Evolutionary conservation across 2,888 invertebrate genomes (phyloP).

Genomic region (Tetragonula carbonaria): DNA sequence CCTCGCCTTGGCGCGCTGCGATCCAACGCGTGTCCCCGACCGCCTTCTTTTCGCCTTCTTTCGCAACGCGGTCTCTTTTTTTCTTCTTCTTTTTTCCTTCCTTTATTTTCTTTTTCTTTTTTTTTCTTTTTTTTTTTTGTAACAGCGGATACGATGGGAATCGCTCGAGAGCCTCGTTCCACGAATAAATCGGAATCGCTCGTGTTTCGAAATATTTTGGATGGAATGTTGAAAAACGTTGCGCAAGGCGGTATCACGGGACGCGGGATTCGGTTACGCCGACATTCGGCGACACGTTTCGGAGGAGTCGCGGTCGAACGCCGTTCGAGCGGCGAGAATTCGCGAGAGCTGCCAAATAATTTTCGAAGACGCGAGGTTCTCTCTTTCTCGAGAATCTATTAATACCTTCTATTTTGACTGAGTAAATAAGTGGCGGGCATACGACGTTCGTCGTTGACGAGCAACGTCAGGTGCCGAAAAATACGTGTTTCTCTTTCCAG

Average conservation of each 20-base stretch:
- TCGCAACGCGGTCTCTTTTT: neutral
- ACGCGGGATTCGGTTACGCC: neutral
- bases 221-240: neutral
- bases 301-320: conserved; percentile 1
- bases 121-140: neutral
- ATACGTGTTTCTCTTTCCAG: conserved; percentile 44
- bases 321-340: conserved; percentile 3
- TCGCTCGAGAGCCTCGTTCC: neutral
- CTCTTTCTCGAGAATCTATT: conserved; percentile 48
- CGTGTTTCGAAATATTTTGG: neutral
- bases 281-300: conserved; percentile 5
- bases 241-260: neutral
- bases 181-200: neutral
- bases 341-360: conserved; percentile 44
- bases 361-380: conserved; percentile 23
- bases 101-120: neutral
- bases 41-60: conserved; percentile 61
- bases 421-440: conserved; percentile 51
- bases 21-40: conserved; percentile 58
- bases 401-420: conserved; percentile 54
- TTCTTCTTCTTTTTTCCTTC: neutral
- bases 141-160: neutral
- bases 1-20: conserved; percentile 56
- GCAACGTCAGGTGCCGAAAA: conserved; percentile 52
- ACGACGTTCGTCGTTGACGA: conserved; percentile 58